Percentiles rank a stretch among this genome's conserved stretches.
Evolutionary conservation across 1,140 invertebrate genomes (phyloP).

Genomic region (Nebria ingens): DNA sequence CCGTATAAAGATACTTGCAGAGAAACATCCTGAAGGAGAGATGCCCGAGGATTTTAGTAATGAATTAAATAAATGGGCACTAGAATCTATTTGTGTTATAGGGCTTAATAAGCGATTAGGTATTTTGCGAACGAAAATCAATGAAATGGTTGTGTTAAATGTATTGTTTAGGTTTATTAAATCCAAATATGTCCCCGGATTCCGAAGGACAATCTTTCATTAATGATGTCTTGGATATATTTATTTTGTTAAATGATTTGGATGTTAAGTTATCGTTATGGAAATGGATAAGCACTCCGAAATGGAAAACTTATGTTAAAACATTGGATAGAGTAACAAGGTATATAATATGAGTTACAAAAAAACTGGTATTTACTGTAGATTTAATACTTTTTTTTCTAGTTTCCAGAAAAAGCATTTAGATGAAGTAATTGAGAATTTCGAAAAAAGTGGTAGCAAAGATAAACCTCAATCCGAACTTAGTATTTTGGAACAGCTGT

Average conservation of each 20-base stretch:
- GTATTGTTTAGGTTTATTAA: constrained; percentile 35
- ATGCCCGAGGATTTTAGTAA: constrained; percentile 45
- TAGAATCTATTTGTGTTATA: constrained; percentile 57
- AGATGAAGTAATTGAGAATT: constrained; percentile 30
- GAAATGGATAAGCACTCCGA: constrained; percentile 45
- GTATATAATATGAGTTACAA: too few species aligned
- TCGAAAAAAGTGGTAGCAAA: constrained; percentile 18
- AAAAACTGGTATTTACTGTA: background rate
- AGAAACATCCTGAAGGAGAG: constrained; percentile 36
- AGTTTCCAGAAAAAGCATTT: constrained; percentile 31
- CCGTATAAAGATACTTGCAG: constrained; percentile 42
- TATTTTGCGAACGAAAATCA: too few species aligned
- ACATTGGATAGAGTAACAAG: constrained; percentile 20
- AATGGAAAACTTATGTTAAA: constrained; percentile 27
- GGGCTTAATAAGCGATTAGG: constrained; percentile 54
- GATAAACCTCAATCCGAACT: constrained; percentile 26
- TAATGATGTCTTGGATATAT: constrained; percentile 45
- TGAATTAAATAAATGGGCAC: constrained; percentile 54
- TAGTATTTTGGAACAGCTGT: constrained; percentile 44
- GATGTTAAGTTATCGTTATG: constrained; percentile 52
- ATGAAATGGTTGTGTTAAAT: too few species aligned
- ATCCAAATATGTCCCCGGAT: constrained; percentile 37
- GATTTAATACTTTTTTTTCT: constrained; percentile 10
- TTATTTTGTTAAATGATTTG: constrained; percentile 43
- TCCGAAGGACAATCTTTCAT: constrained; percentile 48